Evolutionary conservation across 2,888 invertebrate genomes (phyloP).

Genomic region (Arctia plantaginis): DNA sequence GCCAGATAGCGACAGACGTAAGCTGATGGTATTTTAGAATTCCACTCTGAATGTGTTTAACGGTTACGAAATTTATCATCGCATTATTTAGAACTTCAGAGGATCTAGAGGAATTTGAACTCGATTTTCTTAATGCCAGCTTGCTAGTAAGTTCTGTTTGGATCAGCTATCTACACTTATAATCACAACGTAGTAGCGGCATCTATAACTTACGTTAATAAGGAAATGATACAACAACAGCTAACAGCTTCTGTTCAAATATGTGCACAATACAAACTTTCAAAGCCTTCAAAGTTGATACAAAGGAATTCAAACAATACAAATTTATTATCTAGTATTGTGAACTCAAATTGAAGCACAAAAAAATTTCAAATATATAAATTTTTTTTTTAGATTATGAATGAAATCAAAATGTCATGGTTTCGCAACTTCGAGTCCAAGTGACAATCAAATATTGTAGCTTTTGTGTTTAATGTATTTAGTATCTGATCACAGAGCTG

Average conservation of each 20-base stretch:
- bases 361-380: conserved; percentile 31
- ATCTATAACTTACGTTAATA: conserved; percentile 4
- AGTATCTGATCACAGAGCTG: conserved; percentile 35
- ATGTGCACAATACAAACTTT: conserved; percentile 5
- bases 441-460: conserved; percentile 59
- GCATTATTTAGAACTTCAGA: conserved; percentile 36
- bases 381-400: conserved; percentile 44
- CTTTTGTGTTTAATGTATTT: conserved; percentile 55
- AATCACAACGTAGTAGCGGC: background rate
- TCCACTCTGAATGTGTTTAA: conserved; percentile 54
- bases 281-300: conserved; percentile 29
- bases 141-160: conserved; percentile 2
- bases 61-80: conserved; percentile 45
- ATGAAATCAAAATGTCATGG: conserved; percentile 43
- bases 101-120: conserved; percentile 27
- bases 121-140: conserved; percentile 28
- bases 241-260: conserved; percentile 7
- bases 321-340: conserved; percentile 29
- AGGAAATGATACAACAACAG: background rate
- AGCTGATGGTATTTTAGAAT: conserved; percentile 61
- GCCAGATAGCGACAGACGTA: conserved; percentile 65
- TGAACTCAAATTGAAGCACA: conserved; percentile 22
- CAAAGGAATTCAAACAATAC: conserved; percentile 19
- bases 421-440: conserved; percentile 60
- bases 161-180: conserved; percentile 3